Conservation (phyloP, 2,797 vertebrate genomes). For the Tachyglossus aculeatus region DNA sequence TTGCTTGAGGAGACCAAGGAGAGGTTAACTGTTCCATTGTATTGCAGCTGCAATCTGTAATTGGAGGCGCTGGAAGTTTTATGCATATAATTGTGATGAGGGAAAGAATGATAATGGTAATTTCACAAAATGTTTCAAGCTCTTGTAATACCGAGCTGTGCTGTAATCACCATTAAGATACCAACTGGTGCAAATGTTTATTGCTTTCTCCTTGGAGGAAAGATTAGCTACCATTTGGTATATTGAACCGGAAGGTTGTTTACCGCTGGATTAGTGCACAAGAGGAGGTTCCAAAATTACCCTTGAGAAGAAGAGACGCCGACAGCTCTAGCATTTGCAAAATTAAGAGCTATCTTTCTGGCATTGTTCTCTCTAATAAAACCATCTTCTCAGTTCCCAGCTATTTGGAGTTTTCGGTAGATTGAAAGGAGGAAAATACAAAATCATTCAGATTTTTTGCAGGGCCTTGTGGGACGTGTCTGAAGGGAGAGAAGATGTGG, state of each 20-base stretch:
- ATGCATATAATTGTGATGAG: not conserved
- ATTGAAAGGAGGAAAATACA: too few relatives aligned
- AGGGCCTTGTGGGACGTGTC: too few relatives aligned
- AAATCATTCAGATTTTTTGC: too few relatives aligned
- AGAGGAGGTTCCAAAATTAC: not conserved
- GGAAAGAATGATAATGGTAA: not conserved
- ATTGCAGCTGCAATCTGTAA: not conserved
- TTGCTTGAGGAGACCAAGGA: not conserved
- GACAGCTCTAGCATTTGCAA: too few relatives aligned
- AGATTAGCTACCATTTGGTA: not conserved
- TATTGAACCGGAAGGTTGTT: not conserved
- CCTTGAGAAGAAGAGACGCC: too few relatives aligned
- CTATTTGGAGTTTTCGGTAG: too few relatives aligned
- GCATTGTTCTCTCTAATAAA: too few relatives aligned
- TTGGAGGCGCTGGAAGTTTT: not conserved
- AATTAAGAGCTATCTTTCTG: too few relatives aligned
- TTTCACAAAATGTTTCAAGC: not conserved
- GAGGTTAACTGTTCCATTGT: not conserved
- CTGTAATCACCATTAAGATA: not conserved
- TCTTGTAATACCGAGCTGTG: not conserved
- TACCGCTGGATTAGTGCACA: not conserved
- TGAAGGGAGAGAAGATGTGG: too few relatives aligned
- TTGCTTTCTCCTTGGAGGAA: not conserved
- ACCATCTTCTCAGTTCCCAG: too few relatives aligned
- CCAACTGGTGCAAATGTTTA: not conserved